Percentiles rank a stretch among this genome's conserved stretches.
Evolutionary conservation across 92 coral and sea anemone species (phyloP).

Genomic region (Bergia puertoricense): DNA sequence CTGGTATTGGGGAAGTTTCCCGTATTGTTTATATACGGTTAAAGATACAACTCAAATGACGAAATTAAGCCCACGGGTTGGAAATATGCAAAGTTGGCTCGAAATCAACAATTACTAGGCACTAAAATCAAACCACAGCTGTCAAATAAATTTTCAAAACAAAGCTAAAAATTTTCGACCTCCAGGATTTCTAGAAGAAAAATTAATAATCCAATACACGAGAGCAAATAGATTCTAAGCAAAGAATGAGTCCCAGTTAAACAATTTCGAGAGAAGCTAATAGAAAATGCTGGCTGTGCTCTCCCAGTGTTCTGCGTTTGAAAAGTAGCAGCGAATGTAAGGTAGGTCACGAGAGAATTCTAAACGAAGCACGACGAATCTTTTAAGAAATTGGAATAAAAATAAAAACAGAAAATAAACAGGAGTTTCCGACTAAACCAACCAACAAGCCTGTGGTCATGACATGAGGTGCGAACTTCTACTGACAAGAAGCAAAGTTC

Average conservation of each 20-base stretch:
- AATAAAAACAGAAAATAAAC: neutral
- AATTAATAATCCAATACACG: neutral
- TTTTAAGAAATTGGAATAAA: neutral
- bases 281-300: neutral
- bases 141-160: neutral
- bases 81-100: neutral
- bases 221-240: neutral
- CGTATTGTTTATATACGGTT: constrained; percentile 17
- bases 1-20: constrained; percentile 23
- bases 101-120: neutral
- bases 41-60: neutral
- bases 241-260: neutral
- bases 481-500: constrained; percentile 25
- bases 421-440: constrained; percentile 12
- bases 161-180: neutral
- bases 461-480: constrained; percentile 21
- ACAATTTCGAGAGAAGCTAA: neutral
- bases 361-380: constrained; percentile 7
- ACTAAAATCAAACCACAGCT: constrained; percentile 25
- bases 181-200: neutral
- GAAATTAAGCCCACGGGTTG: neutral
- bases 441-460: constrained; percentile 60
- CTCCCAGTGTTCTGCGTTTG: neutral
- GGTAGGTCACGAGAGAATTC: constrained; percentile 16
- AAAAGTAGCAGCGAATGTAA: neutral